Base-by-base conservation (phyloP, 2,888 invertebrate genomes). In the Anodontia alba region DNA sequence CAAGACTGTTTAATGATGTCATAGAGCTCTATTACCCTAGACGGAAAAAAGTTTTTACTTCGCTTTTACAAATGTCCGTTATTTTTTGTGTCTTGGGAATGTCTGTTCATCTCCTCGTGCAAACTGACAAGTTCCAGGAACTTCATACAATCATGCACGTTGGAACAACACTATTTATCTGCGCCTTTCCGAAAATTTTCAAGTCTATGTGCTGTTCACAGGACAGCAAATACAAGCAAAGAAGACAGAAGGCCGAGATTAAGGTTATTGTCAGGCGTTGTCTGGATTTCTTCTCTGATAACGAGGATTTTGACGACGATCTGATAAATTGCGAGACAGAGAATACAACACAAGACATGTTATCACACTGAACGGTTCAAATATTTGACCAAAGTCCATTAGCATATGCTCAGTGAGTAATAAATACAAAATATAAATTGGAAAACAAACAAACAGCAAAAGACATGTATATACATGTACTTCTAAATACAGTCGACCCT, bases 71-170 rank as follows among this genome's bases (percentile, higher is more conserved):
- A 69, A 71, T 87, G 0, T 17, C 62, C 1, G 54, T 84, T 0
- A 73, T 88, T 43, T 38, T 86, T 1, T 71, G 81, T 26, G 36
- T 87, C 12, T 68, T 88, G 23, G 84, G 79, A 10, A 66, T 85
- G 12, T 87, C 81, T 1, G 42, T 88, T 0, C 69, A 80, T 46
- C 72, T 87, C 8, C 78, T 88, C 8, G 66, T 73, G 1, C 80
- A 83, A 67, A 87, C 84, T 2, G 81, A 87, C 46, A 80, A 66
- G 8, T 81, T 84, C 54, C 76, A 73, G 46, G 83, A 87, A 38
- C 51, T 88, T 1, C 85, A 83, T 42, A 69, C 81, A 7, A 49
- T 88, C 8, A 87, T 85, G 73, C 88, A 88, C 43, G 81, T 87
- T 0, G 83, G 81, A 17, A 86, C 88, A 1, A 84, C 88, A 8